phyloP scores from a whole-genome alignment of 2,113 vertebrate species.

The Terrapene triunguis region DNA sequence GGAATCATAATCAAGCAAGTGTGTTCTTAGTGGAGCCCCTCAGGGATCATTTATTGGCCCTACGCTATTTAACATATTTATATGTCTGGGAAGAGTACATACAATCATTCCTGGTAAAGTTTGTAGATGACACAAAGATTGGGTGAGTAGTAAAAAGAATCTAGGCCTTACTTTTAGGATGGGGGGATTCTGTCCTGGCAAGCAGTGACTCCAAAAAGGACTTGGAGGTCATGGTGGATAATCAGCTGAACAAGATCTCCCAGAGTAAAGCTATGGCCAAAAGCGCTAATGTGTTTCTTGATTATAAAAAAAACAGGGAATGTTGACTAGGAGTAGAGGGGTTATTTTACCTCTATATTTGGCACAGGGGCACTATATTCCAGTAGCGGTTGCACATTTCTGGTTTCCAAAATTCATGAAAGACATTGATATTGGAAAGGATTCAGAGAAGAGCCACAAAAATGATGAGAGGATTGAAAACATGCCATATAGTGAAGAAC shows the following conservation, averaged over 20 bases:
- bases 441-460: background rate
- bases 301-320: background rate
- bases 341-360: background rate
- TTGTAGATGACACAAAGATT: background rate
- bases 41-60: background rate
- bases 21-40: background rate
- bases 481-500: background rate
- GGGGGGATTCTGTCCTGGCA: background rate
- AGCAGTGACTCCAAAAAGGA: background rate
- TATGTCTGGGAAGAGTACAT: background rate
- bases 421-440: background rate
- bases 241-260: background rate
- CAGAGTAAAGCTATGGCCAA: background rate
- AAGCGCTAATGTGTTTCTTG: background rate
- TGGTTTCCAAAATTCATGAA: background rate
- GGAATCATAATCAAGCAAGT: background rate
- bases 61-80: background rate
- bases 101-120: background rate
- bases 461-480: background rate
- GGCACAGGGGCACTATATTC: background rate
- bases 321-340: background rate
- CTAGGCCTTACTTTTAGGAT: background rate
- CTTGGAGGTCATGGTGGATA: background rate
- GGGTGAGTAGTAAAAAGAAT: background rate
- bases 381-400: background rate